Evolutionary conservation across 2,888 invertebrate species (phyloP).

Genomic region (Cynaeus angustus): DNA sequence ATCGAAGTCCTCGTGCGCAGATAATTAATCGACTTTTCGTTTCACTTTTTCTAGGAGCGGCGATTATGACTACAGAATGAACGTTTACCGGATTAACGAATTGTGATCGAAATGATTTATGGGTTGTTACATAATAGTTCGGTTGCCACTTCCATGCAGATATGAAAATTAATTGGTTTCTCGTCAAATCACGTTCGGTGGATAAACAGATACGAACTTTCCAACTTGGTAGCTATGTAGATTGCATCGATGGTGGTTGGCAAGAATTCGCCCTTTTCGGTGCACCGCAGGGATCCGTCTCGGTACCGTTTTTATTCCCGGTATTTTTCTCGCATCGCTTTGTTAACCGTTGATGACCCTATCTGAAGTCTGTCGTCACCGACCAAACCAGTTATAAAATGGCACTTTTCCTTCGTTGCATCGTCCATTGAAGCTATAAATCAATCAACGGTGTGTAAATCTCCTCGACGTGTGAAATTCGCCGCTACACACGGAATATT

Average conservation of each 20-base stretch:
- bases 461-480: conserved; percentile 15
- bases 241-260: conserved; percentile 11
- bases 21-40: neutral
- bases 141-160: conserved; percentile 28
- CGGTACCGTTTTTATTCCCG: neutral
- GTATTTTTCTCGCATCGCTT: neutral
- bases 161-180: conserved; percentile 42
- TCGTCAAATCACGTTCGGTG: conserved; percentile 21
- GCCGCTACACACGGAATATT: conserved; percentile 4
- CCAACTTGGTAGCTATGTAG: conserved; percentile 12
- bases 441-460: conserved; percentile 18
- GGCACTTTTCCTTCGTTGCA: conserved; percentile 6
- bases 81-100: conserved; percentile 29
- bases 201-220: conserved; percentile 26
- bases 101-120: conserved; percentile 34
- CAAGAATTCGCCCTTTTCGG: too few relatives aligned
- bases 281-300: conserved; percentile 9
- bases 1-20: neutral
- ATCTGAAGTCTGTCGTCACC: neutral
- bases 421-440: conserved; percentile 1
- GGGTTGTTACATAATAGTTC: conserved; percentile 27
- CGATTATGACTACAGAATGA: conserved; percentile 22
- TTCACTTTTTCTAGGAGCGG: conserved; percentile 2
- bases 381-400: conserved; percentile 3
- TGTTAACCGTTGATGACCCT: neutral